These are phyloP conservation scores for Bombus superbus DNA, from an alignment of 1,140 invertebrate genomes.

Conservation along the genomic window DNA sequence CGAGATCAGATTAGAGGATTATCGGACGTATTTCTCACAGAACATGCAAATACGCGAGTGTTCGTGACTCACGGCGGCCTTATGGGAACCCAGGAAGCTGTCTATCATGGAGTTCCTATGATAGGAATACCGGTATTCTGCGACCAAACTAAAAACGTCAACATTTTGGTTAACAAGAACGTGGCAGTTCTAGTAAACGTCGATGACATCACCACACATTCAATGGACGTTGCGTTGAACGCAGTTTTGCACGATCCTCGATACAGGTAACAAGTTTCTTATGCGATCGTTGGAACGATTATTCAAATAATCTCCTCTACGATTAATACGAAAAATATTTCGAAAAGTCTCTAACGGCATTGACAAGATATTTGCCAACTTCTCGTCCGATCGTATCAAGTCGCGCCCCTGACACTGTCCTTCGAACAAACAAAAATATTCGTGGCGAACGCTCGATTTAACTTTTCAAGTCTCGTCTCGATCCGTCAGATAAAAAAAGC, in stretches of 20 bases:
- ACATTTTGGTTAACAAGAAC: constrained; percentile 64
- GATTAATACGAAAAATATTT: no score
- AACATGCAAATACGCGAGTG: constrained; percentile 77
- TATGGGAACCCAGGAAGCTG: constrained; percentile 88
- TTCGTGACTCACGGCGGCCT: constrained; percentile 90
- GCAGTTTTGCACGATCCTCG: constrained; percentile 68
- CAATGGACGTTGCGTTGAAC: constrained; percentile 67
- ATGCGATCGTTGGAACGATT: no score
- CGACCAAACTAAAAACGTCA: constrained; percentile 86
- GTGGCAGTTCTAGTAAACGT: constrained; percentile 67
- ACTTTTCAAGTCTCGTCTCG: no score
- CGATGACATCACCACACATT: constrained; percentile 66
- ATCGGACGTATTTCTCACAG: constrained; percentile 52
- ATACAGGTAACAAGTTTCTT: constrained; percentile 64
- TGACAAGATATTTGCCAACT: no score
- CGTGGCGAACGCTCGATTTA: no score
- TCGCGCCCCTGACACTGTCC: no score
- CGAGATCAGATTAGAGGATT: no score
- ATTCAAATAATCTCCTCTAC: no score
- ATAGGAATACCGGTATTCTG: constrained; percentile 88
- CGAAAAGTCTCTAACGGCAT: no score
- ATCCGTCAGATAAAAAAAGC: no score
- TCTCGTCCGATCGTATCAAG: no score
- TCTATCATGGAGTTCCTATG: constrained; percentile 88
- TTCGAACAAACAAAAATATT: no score